phyloP scores from a whole-genome alignment of 1,140 invertebrate genomes.

The Metaphire vulgaris region DNA sequence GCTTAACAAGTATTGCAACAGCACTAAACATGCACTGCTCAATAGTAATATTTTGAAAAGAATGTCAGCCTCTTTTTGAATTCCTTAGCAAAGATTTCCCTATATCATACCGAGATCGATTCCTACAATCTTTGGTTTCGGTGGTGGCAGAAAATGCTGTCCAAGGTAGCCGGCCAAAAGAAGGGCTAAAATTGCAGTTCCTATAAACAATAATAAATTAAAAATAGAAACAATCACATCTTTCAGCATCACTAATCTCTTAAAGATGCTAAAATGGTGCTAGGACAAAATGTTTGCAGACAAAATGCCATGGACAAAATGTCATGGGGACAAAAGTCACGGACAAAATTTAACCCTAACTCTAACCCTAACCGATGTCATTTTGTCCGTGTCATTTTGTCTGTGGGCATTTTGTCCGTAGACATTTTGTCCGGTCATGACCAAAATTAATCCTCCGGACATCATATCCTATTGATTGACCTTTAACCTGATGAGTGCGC shows the following conservation, averaged over 20 bases:
- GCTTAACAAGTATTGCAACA: neutral
- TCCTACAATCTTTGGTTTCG: slow-evolving; percentile 54
- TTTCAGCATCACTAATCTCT: neutral
- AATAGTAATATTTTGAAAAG: neutral
- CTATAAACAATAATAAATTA: no score
- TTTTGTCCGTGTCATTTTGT: neutral
- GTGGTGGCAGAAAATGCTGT: slow-evolving; percentile 52
- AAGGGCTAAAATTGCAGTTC: slow-evolving; percentile 43
- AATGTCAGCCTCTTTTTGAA: neutral
- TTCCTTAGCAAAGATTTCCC: neutral
- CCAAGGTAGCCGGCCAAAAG: slow-evolving; percentile 51
- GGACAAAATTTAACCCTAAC: neutral
- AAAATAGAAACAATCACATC: slow-evolving; percentile 24
- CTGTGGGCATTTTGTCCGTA: neutral
- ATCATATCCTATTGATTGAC: no score
- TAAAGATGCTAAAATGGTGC: no score
- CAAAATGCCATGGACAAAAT: neutral
- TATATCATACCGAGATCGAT: slow-evolving; percentile 50
- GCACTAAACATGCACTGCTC: neutral
- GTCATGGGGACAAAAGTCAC: neutral
- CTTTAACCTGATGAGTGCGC: no score
- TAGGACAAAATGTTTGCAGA: no score
- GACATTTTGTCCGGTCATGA: no score
- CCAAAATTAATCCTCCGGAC: no score
- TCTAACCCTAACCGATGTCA: no score